These are phyloP conservation scores for Bujurquina vittata DNA, from an alignment of 2,113 vertebrate genomes.

Conservation along the genomic window DNA sequence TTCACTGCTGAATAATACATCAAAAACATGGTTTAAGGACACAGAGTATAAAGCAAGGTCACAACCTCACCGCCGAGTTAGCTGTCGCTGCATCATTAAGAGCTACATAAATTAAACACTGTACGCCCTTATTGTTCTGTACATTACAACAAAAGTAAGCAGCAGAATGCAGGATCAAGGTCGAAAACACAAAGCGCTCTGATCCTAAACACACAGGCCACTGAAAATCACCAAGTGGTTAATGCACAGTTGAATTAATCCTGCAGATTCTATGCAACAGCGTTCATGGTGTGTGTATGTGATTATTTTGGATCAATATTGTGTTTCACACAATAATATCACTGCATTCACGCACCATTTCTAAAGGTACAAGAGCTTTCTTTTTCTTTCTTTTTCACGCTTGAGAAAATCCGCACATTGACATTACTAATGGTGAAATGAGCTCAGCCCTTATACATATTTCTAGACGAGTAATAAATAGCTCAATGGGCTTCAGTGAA, in stretches of 20 bases:
- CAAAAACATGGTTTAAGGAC: constrained; percentile 25
- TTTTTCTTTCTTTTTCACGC: neutral
- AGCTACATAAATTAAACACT: constrained; percentile 9
- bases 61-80: neutral
- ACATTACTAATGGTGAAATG: neutral
- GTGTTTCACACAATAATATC: neutral
- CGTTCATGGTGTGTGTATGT: neutral
- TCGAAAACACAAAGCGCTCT: neutral
- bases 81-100: neutral
- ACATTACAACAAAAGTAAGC: neutral
- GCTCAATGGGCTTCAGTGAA: neutral
- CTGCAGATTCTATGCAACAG: neutral
- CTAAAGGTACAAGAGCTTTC: neutral
- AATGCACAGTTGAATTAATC: neutral
- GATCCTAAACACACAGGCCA: constrained; percentile 1
- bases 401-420: neutral
- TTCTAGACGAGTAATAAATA: neutral
- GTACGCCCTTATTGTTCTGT: neutral
- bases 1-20: constrained; percentile 46
- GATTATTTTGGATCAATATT: neutral
- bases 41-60: constrained; percentile 21
- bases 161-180: neutral
- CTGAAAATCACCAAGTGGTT: neutral
- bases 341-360: neutral
- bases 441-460: neutral